Conservation (phyloP, 1,140 invertebrate species). For the Calycopis cecrops region DNA sequence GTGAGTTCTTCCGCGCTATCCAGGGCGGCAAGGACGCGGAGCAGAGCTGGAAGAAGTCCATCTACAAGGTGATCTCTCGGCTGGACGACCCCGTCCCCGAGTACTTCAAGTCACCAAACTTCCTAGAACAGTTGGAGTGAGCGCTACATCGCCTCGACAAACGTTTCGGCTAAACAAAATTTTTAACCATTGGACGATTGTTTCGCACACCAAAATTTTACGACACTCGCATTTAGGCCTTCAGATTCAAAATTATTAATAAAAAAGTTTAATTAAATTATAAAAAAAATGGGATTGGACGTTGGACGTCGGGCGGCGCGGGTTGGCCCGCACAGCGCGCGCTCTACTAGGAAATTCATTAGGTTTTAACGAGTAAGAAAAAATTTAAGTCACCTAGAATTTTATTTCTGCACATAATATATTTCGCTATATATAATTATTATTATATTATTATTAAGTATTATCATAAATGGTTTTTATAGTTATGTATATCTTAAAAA, state of each 20-base stretch:
- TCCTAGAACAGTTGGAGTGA: conserved; percentile 98
- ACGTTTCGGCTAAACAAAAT: conserved; percentile 58
- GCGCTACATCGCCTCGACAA: conserved; percentile 45
- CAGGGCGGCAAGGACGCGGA: conserved; percentile 96
- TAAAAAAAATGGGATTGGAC: conserved; percentile 66
- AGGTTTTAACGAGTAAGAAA: conserved; percentile 69
- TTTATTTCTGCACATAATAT: conserved; percentile 80
- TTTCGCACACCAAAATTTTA: conserved; percentile 75
- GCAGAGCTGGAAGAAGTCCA: conserved; percentile 99
- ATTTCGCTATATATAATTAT: conserved; percentile 77
- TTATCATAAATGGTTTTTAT: conserved; percentile 74
- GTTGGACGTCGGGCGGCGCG: conserved; percentile 58
- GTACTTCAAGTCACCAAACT: conserved; percentile 99
- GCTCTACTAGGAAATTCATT: conserved; percentile 71
- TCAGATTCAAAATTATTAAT: conserved; percentile 77
- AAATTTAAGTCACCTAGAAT: conserved; percentile 80
- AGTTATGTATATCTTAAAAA: conserved; percentile 74
- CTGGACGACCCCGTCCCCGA: conserved; percentile 99
- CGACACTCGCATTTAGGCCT: conserved; percentile 77
- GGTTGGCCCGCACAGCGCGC: conserved; percentile 34
- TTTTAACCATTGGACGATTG: conserved; percentile 59
- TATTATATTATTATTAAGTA: conserved; percentile 73
- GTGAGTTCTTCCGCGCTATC: conserved; percentile 99
- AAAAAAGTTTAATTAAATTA: conserved; percentile 72
- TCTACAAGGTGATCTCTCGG: conserved; percentile 99